A percentile compares a stretch with the other conserved stretches of the same genome.
These are phyloP conservation scores for Rhamphomyia laevipes DNA, from an alignment of 2,888 invertebrate species.

Conservation along the genomic window DNA sequence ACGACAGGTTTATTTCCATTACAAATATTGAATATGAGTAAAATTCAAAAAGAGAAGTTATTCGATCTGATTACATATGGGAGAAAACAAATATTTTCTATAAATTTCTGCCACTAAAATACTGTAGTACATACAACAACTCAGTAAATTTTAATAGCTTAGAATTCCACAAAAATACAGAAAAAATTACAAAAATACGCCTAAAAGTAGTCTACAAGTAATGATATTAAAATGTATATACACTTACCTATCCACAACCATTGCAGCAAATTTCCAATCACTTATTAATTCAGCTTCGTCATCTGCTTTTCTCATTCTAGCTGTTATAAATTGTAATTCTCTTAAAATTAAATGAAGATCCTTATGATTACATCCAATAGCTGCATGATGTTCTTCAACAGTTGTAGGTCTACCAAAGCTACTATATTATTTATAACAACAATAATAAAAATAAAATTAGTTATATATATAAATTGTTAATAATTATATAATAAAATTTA, in stretches of 20 bases:
- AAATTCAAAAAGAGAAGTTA: too few species aligned
- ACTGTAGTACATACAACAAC: too few species aligned
- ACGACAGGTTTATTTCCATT: too few species aligned
- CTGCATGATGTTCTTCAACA: conserved; percentile 56
- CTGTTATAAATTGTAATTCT: conserved; percentile 90
- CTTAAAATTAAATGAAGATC: conserved; percentile 84
- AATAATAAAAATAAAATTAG: neutral
- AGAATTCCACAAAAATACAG: conserved; percentile 2
- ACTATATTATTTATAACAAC: conserved; percentile 17
- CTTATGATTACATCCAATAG: conserved; percentile 58
- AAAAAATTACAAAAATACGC: too few species aligned
- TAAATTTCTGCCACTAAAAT: too few species aligned
- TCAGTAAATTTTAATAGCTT: too few species aligned
- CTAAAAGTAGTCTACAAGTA: too few species aligned
- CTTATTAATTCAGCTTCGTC: conserved; percentile 86
- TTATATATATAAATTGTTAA: neutral
- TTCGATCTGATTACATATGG: too few species aligned
- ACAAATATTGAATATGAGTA: too few species aligned
- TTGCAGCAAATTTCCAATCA: conserved; percentile 97
- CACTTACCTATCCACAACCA: conserved; percentile 83
- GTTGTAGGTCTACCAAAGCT: conserved; percentile 66
- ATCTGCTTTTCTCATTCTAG: conserved; percentile 87
- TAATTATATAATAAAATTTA: neutral
- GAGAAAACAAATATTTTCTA: too few species aligned
- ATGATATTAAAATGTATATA: too few species aligned